Evolutionary conservation across 2,797 vertebrate species (phyloP).

Genomic region (Pelochelys cantorii): DNA sequence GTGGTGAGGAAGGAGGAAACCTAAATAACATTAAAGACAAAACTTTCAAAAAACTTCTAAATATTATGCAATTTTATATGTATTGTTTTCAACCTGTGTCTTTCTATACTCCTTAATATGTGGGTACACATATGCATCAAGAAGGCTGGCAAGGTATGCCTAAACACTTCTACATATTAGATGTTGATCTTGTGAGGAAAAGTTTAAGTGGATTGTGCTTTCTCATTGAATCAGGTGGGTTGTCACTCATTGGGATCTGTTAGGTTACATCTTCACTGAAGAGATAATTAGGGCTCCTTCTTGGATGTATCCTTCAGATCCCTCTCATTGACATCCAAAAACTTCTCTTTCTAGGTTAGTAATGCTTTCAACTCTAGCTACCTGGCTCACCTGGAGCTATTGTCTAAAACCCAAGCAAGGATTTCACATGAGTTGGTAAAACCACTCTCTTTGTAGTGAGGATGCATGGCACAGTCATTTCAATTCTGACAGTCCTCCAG

Average conservation of each 20-base stretch:
- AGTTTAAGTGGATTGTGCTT: background rate
- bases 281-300: background rate
- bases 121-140: background rate
- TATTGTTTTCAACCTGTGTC: background rate
- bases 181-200: background rate
- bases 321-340: background rate
- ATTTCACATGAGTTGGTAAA: background rate
- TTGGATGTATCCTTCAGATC: background rate
- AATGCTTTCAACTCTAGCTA: background rate
- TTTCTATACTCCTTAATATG: background rate
- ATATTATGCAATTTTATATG: background rate
- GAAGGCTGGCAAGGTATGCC: background rate
- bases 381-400: background rate
- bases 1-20: slow-evolving; percentile 91
- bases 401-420: background rate
- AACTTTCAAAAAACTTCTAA: slow-evolving; percentile 13
- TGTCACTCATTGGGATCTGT: background rate
- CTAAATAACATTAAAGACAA: slow-evolving; percentile 80
- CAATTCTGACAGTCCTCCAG: background rate
- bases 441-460: background rate
- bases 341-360: background rate
- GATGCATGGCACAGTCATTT: background rate
- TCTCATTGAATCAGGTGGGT: background rate
- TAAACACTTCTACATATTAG: background rate
- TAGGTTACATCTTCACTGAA: background rate